phyloP scores from a whole-genome alignment of 2,888 invertebrate species.

The Helicoverpa assulta region DNA sequence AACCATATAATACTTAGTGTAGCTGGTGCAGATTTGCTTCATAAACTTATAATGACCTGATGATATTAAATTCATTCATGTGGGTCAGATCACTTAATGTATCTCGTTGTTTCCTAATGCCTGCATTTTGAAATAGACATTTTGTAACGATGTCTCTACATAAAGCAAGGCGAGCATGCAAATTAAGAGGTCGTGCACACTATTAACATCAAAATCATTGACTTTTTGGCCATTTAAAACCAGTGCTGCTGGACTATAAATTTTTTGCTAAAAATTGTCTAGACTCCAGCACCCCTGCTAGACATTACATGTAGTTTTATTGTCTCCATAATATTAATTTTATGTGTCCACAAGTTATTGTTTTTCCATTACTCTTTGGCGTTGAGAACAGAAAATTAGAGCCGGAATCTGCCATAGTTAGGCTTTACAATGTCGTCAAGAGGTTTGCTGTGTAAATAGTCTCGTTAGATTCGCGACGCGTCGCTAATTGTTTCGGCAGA shows the following conservation, averaged over 20 bases:
- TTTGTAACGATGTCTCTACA: slow-evolving; percentile 57
- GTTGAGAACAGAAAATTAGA: slow-evolving; percentile 13
- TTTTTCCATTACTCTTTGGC: slow-evolving; percentile 30
- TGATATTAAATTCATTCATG: no score
- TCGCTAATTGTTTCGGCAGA: slow-evolving; percentile 87
- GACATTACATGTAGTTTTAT: no score
- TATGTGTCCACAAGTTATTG: slow-evolving; percentile 13
- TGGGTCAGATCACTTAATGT: no score
- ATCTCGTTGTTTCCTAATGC: slow-evolving; percentile 28
- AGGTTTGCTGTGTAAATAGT: slow-evolving; percentile 71
- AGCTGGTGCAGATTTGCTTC: no score
- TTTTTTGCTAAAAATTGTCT: slow-evolving; percentile 18
- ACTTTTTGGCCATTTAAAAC: slow-evolving; percentile 45
- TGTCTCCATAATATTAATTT: slow-evolving; percentile 2
- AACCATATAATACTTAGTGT: slow-evolving; percentile 27
- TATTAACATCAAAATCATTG: slow-evolving; percentile 54
- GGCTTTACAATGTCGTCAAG: slow-evolving; percentile 56
- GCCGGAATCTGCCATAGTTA: slow-evolving; percentile 38
- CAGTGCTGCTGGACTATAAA: slow-evolving; percentile 39
- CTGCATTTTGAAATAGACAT: slow-evolving; percentile 50
- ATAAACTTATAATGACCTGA: no score
- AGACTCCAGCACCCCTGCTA: background rate
- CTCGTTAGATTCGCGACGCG: slow-evolving; percentile 78
- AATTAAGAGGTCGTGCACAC: slow-evolving; percentile 52
- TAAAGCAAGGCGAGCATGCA: slow-evolving; percentile 57